Conservation (phyloP, 2,888 invertebrate genomes). For the Vesta saturnalis region DNA sequence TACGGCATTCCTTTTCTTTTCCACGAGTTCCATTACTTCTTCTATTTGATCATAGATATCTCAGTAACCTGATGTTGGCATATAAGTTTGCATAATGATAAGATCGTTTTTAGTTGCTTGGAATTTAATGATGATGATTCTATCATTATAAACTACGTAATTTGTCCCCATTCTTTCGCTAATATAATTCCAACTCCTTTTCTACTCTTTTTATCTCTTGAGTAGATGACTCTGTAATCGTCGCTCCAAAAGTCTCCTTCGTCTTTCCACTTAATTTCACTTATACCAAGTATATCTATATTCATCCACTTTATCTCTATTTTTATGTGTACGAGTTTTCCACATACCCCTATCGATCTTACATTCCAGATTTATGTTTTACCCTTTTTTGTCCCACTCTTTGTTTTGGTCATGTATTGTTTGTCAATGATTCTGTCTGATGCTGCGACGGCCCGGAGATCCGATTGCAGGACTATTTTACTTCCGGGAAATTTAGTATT, state of each 20-base stretch:
- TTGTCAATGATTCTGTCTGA: not conserved
- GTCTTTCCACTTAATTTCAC: not conserved
- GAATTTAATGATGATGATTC: not conserved
- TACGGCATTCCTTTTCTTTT: no score
- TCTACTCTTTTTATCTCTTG: not conserved
- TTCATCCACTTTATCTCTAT: not conserved
- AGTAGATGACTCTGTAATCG: not conserved
- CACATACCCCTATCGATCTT: no score
- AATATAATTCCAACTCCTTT: no score
- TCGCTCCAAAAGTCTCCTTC: no score
- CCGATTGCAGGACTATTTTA: not conserved
- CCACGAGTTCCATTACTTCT: no score
- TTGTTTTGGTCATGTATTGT: not conserved
- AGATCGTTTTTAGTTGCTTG: no score
- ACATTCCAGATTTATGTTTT: not conserved
- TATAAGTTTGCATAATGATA: no score
- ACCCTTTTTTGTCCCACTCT: no score
- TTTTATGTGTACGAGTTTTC: not conserved
- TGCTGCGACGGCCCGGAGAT: not conserved
- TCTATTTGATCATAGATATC: not conserved
- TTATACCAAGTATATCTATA: not conserved
- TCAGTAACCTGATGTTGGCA: not conserved
- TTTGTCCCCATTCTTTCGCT: no score
- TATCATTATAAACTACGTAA: not conserved
- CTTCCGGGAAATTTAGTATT: not conserved